Evolutionary conservation across 1,140 invertebrate species (phyloP).

Genomic region (Andrena cerasifolii): DNA sequence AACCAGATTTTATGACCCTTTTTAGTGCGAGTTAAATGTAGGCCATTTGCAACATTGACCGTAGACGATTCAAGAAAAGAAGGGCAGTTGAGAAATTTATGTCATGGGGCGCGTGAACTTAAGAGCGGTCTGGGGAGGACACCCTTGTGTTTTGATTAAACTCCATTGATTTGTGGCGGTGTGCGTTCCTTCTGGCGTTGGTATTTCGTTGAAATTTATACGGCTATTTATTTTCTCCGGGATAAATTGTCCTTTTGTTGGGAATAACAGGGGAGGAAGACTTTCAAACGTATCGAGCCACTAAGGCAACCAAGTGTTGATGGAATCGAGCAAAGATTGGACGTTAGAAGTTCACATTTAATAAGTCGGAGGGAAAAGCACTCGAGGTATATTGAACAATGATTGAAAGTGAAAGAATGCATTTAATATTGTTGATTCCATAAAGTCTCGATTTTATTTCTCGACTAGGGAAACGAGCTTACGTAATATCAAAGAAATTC

Average conservation of each 20-base stretch:
- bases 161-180: conserved; percentile 22
- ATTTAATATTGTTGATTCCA: no score
- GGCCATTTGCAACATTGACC: conserved; percentile 11
- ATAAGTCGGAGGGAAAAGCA: background rate
- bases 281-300: background rate
- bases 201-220: conserved; percentile 15
- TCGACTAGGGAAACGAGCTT: no score
- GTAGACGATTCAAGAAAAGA: background rate
- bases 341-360: background rate
- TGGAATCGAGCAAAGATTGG: background rate
- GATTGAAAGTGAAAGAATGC: no score
- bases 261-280: background rate
- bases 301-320: background rate
- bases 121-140: background rate
- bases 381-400: background rate
- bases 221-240: background rate
- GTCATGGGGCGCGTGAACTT: background rate
- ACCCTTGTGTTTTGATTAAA: conserved; percentile 29
- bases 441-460: no score
- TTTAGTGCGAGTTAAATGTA: background rate
- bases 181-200: background rate
- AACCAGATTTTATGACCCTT: background rate
- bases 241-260: background rate
- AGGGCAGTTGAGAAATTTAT: conserved; percentile 4
- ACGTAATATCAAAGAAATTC: no score